Percentiles rank a stretch among this genome's conserved stretches.
Evolutionary conservation across 2,797 vertebrate species (phyloP).

Genomic region (Sandelia bainsii): DNA sequence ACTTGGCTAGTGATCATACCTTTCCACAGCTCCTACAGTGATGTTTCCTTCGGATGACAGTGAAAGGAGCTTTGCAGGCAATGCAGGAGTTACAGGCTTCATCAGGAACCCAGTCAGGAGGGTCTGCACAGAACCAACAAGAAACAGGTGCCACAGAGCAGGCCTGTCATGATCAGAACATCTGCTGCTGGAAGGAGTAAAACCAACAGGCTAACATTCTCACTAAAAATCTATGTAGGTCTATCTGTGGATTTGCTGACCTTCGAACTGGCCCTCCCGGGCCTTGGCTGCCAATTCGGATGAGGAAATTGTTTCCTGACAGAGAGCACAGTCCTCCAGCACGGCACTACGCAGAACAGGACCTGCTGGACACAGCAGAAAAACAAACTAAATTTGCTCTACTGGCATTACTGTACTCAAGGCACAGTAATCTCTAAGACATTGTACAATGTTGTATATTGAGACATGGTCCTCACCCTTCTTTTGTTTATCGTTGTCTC

Average conservation of each 20-base stretch:
- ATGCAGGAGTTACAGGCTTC: constrained; percentile 95
- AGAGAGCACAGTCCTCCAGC: constrained; percentile 95
- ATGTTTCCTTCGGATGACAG: constrained; percentile 97
- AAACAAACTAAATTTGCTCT: constrained; percentile 6
- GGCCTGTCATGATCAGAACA: constrained; percentile 6
- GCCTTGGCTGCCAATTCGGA: constrained; percentile 95
- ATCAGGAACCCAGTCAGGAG: constrained; percentile 98
- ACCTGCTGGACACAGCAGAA: constrained; percentile 75
- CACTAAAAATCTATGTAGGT: constrained; percentile 15
- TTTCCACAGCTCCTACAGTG: constrained; percentile 99
- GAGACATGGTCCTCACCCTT: constrained; percentile 83
- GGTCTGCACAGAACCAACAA: constrained; percentile 83
- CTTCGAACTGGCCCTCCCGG: constrained; percentile 94
- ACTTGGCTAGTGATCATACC: constrained; percentile 76
- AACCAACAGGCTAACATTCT: constrained; percentile 25
- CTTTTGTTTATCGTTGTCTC: constrained; percentile 89
- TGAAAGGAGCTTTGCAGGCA: constrained; percentile 96
- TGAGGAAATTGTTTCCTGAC: constrained; percentile 94
- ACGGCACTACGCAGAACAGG: constrained; percentile 89
- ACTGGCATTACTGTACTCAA: neutral
- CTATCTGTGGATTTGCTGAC: constrained; percentile 75
- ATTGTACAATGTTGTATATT: neutral
- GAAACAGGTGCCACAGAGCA: constrained; percentile 47
- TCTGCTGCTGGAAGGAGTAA: constrained; percentile 8
- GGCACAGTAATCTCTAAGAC: neutral